Base-by-base conservation (phyloP, 2,797 vertebrate species). In the Falco naumanni region DNA sequence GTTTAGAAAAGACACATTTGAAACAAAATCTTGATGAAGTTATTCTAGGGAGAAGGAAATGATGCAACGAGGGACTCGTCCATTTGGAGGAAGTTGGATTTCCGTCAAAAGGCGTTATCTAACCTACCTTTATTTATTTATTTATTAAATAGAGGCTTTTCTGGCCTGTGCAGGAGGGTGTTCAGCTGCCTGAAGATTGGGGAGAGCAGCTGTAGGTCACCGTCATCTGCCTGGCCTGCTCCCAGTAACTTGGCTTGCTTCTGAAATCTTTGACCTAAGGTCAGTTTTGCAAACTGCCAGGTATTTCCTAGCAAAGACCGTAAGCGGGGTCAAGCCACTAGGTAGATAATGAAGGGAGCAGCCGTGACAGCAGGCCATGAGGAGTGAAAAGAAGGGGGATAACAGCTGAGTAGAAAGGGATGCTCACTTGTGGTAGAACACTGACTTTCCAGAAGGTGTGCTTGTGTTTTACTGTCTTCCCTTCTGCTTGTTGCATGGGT, bases 21-120 rank as follows among this genome's bases (percentile, higher is more conserved):
- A 87, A 79, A 50, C 37, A 87, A 85, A 93, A 54, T 83, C 93
- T 71, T 75, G 65, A 50, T 93, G 87, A 78, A 90, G 96, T 89
- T 95, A 92, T 96, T 96, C 95, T 97, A 78, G 90, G 95, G 75
- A 97, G 93, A 92, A 95, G 97, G 97, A 97, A 97, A 95, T 97
- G 96, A 95, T 95, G 97, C 96, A 97, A 96, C 25, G n/a, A 96
- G 92, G 84, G 95, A 87, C 95, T 95, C 91, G 95, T 95, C 92
- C 96, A 56, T 53, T 94, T 87, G 95, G 86, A 96, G 97, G 97
- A 97, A 96, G 96, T 87, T 94, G 96, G 92, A 78, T 97, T 97
- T 97, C 97, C 85, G 83, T 83, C 43, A 11, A 11, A 95, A 95
- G 90, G 63, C 1, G 11, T 95, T 95, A 80, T 91, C 95, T 92